phyloP scores from a whole-genome alignment of 1,140 invertebrate species.

The honey bee (Apis mellifera) region Amel_HAv3.1 CM009944.2:7266001-7266500 shows the following conservation, averaged over 20 bases:
- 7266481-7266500: not conserved
- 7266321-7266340: conserved; percentile 77
- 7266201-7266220: conserved; percentile 20
- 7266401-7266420: conserved; percentile 39
- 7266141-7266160: conserved; percentile 48
- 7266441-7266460: conserved; percentile 51
- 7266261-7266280: conserved; percentile 19
- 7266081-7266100: conserved; percentile 4
- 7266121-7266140: conserved; percentile 49
- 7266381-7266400: conserved; percentile 32
- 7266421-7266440: conserved; percentile 7
- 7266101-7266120: conserved; percentile 13
- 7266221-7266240: conserved; percentile 7
- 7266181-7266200: conserved; percentile 47
- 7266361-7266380: conserved; percentile 66
- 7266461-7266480: conserved; percentile 20
- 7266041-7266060: not conserved
- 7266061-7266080: not conserved
- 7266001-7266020: not conserved
- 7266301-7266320: conserved; percentile 66
- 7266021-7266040: not conserved
- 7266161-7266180: conserved; percentile 56
- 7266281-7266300: conserved; percentile 62
- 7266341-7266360: conserved; percentile 76
- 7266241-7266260: conserved; percentile 31